Evolutionary conservation across 2,113 vertebrate species (phyloP).

Genomic region (Actenoides hombroni): DNA sequence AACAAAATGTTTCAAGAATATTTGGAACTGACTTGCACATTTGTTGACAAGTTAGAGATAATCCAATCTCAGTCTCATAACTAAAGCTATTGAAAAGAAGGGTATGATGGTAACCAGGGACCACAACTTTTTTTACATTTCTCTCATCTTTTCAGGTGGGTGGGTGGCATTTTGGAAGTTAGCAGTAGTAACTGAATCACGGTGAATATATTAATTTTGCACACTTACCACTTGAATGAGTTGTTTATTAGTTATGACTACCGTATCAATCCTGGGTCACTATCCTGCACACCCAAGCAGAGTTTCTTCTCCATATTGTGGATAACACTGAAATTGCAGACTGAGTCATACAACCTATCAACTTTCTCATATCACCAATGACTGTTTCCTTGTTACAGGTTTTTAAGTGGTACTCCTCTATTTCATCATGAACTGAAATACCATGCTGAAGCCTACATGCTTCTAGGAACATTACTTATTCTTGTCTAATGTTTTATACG

Average conservation of each 20-base stretch:
- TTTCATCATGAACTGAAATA: background rate
- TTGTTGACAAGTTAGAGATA: background rate
- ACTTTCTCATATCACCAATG: background rate
- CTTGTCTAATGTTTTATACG: background rate
- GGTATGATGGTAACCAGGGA: background rate
- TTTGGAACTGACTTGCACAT: background rate
- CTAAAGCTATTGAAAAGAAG: background rate
- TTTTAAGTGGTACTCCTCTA: background rate
- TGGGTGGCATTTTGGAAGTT: background rate
- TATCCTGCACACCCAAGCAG: background rate
- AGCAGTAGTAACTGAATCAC: background rate
- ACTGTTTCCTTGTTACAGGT: background rate
- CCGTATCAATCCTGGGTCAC: background rate
- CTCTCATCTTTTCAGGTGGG: background rate
- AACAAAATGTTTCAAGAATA: background rate
- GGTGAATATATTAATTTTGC: background rate
- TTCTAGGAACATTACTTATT: background rate
- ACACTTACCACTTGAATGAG: background rate
- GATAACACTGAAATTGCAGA: background rate
- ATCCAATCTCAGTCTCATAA: background rate
- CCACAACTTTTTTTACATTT: background rate
- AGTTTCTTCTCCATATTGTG: background rate
- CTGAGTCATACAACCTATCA: background rate
- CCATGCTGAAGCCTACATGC: background rate
- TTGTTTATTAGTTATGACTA: background rate